Base-by-base conservation (phyloP, 2,797 vertebrate species). In the Apodemus agrarius region DNA sequence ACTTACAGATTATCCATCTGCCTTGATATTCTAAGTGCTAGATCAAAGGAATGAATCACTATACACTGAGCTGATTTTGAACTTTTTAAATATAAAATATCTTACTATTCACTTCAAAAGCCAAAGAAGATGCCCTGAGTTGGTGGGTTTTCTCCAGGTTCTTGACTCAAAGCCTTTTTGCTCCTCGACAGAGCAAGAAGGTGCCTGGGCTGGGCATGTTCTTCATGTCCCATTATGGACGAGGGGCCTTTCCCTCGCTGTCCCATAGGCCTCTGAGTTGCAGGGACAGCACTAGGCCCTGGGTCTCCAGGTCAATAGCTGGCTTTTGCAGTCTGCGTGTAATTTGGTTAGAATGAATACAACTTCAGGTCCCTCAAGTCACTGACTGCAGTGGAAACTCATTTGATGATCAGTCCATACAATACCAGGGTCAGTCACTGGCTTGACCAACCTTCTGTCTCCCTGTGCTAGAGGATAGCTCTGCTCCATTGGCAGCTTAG, bases 321-420 rank as follows among this genome's bases (percentile, higher is more conserved):
- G 57, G 22, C 76, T 93, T 72, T 79, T 79, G 52, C 46, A 49
- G n/a, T 84, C 10, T 90, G 34, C 75, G 75, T 8, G 79, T 19
- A 93, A 34, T n/a, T 63, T 63, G 34, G 82, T 93, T 95, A 89
- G 75, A 59, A 37, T 40, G 3, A 96, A 94, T 94, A 84, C 59
- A 65, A 2, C 43, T 89, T 96, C 87, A 93, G 52, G 91, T 96
- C 54, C 34, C 40, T 34, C 52, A 57, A 59, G 81, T 43, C 76
- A 88, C 52, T 57, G 78, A 91, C 54, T 92, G 29, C 17, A 63
- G 4, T 96, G 69, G 90, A 85, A 93, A 10, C 78, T 91, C 40
- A 10, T 90, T 96, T 83, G 59, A 43, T 94, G 89, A 78, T 75
- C 72, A 34, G 74, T 86, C 16, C 2, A 0, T 89, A 8, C 37